phyloP scores from a whole-genome alignment of 2,113 vertebrate genomes.

The Neogobius melanostomus region DNA sequence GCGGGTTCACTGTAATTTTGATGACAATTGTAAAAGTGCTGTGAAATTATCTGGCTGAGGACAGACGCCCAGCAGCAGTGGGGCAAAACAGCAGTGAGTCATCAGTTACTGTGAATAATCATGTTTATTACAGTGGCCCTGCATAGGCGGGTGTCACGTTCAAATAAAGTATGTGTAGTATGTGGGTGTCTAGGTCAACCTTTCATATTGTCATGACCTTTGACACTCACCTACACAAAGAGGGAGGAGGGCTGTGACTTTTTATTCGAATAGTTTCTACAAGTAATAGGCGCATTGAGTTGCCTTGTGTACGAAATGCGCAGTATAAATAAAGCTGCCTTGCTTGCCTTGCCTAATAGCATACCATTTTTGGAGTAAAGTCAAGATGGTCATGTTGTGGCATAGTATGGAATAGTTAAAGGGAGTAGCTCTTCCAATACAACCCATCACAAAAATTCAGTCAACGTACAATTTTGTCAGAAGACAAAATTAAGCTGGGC shows the following conservation, averaged over 20 bases:
- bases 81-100: slow-evolving; percentile 52
- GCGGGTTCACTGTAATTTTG: slow-evolving; percentile 13
- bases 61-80: slow-evolving; percentile 24
- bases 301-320: no score
- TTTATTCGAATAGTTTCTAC: no score
- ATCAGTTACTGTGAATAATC: slow-evolving; percentile 43
- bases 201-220: slow-evolving; percentile 39
- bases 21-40: slow-evolving; percentile 16
- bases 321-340: no score
- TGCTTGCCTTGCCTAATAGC: no score
- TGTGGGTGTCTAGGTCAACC: slow-evolving; percentile 42
- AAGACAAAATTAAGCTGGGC: no score
- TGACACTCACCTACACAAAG: slow-evolving; percentile 40
- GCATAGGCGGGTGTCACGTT: slow-evolving; percentile 46
- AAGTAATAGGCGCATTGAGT: no score
- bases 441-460: no score
- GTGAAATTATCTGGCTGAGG: slow-evolving; percentile 22
- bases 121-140: slow-evolving; percentile 37
- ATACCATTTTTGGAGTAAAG: no score
- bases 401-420: no score
- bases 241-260: slow-evolving; percentile 4
- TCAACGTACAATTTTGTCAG: no score
- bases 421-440: no score
- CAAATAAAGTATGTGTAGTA: slow-evolving; percentile 26
- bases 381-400: no score